These are phyloP conservation scores for Oxygymnocypris stewartii DNA, from an alignment of 2,113 vertebrate species.

Conservation along the genomic window DNA sequence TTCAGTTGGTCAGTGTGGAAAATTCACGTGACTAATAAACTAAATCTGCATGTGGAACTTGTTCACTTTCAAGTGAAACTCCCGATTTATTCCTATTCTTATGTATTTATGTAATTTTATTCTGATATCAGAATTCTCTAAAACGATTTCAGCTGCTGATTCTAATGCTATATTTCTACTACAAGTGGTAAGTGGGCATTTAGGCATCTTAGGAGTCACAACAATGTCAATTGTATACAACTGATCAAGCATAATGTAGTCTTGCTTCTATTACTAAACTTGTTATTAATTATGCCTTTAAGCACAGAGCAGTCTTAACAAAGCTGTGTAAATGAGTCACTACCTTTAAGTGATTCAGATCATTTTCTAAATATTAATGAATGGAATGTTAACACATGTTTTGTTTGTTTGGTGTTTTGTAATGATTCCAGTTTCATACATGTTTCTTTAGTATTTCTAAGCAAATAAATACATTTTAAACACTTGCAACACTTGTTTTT, in stretches of 20 bases:
- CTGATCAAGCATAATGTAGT: background rate
- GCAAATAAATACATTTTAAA: background rate
- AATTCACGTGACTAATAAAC: too few relatives aligned
- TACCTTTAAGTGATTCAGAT: background rate
- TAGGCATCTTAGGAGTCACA: background rate
- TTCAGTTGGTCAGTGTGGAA: too few relatives aligned
- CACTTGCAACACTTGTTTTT: too few relatives aligned
- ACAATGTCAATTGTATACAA: background rate
- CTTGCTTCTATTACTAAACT: too few relatives aligned
- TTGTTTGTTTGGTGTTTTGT: background rate
- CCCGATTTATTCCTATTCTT: too few relatives aligned
- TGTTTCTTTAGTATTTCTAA: background rate
- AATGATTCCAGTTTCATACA: background rate
- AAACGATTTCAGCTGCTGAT: background rate
- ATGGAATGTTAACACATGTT: background rate
- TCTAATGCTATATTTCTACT: background rate
- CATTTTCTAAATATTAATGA: background rate
- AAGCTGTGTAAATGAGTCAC: background rate
- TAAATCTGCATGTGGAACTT: too few relatives aligned
- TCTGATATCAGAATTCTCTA: background rate
- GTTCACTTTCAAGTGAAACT: too few relatives aligned
- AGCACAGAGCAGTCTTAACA: background rate
- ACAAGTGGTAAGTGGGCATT: background rate
- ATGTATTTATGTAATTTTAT: background rate
- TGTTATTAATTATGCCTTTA: too few relatives aligned